phyloP scores from a whole-genome alignment of 2,113 vertebrate genomes.

The Galeopterus variegatus region DNA sequence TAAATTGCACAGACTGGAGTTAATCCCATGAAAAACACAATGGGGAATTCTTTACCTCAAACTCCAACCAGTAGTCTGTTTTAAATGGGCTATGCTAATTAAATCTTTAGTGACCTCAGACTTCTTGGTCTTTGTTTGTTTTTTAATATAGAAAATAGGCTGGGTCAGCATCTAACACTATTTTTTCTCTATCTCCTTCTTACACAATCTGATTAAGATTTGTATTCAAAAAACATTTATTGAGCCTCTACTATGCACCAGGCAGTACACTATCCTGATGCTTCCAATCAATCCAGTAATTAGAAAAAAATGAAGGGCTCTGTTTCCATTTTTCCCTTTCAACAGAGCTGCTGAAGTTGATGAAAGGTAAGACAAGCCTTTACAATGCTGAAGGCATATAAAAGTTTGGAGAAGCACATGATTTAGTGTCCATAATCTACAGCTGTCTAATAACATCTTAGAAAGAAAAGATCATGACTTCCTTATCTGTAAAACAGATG shows the following conservation, averaged over 20 bases:
- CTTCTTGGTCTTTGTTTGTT: background rate
- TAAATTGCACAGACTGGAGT: background rate
- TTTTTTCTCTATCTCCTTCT: constrained; percentile 30
- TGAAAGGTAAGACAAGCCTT: constrained; percentile 1
- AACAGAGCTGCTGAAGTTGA: background rate
- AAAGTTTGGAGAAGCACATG: background rate
- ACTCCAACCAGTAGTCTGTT: constrained; percentile 15
- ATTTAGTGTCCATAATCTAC: background rate
- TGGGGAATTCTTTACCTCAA: background rate
- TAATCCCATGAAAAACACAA: background rate
- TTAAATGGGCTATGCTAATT: constrained; percentile 19
- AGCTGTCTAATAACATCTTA: constrained; percentile 5
- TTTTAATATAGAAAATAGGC: background rate
- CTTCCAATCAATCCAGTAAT: constrained; percentile 33
- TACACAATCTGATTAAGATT: constrained; percentile 33
- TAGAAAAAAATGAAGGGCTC: constrained; percentile 21
- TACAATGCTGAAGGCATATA: background rate
- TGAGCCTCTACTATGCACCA: background rate
- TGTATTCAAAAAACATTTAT: constrained; percentile 32
- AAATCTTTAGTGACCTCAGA: constrained; percentile 18
- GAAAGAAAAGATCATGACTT: background rate
- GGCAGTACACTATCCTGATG: background rate
- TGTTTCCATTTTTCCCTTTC: background rate
- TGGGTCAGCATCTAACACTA: background rate
- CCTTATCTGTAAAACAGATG: background rate